These are phyloP conservation scores for Danio rerio DNA, from an alignment of 2,113 vertebrate genomes.

Conservation along the genomic window GRCz12tu NC_133191.1:13103501-13104000, in stretches of 20 bases:
- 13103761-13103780: constrained; percentile 72
- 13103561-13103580: constrained; percentile 3
- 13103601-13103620: constrained; percentile 22
- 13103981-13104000: background rate
- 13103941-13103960: background rate
- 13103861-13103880: no score
- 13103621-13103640: constrained; percentile 19
- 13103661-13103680: constrained; percentile 14
- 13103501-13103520: constrained; percentile 26
- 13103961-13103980: background rate
- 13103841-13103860: constrained; percentile 27
- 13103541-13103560: background rate
- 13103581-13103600: constrained; percentile 15
- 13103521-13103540: constrained; percentile 15
- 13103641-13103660: constrained; percentile 1
- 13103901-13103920: background rate
- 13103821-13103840: constrained; percentile 48
- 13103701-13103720: constrained; percentile 59
- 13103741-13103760: constrained; percentile 70
- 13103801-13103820: constrained; percentile 39
- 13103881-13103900: background rate
- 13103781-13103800: constrained; percentile 62
- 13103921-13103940: background rate
- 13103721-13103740: constrained; percentile 78
- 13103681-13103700: constrained; percentile 57